Evolutionary conservation across 2,888 invertebrate genomes (phyloP).

Genomic region (Clunio marinus): DNA sequence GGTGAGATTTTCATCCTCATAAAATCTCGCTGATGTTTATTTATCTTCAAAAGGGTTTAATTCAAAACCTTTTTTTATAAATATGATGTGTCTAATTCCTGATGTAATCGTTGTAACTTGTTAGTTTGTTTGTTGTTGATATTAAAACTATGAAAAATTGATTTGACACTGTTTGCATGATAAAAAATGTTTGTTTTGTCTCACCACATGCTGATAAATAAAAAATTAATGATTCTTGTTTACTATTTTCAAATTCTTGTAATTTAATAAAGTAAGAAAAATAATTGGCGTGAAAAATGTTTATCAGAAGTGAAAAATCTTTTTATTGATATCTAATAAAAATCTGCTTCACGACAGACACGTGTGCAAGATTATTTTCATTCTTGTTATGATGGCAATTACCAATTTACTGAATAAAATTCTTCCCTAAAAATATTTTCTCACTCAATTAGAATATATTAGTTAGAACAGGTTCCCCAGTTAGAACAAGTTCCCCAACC

Average conservation of each 20-base stretch:
- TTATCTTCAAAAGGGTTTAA: background rate
- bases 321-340: background rate
- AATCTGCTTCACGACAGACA: background rate
- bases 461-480: too few species aligned
- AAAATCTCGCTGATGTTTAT: background rate
- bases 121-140: background rate
- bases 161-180: background rate
- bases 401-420: too few species aligned
- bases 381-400: slow-evolving; percentile 28
- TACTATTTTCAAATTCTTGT: too few species aligned
- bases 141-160: background rate
- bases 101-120: background rate
- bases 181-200: slow-evolving; percentile 19
- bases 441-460: too few species aligned
- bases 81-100: background rate
- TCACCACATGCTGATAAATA: too few species aligned
- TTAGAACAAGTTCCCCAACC: too few species aligned
- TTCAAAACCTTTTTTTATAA: too few species aligned
- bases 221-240: too few species aligned
- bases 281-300: slow-evolving; percentile 19
- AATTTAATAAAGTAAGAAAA: slow-evolving; percentile 16
- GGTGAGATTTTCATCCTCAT: too few species aligned
- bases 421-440: too few species aligned
- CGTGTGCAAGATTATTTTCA: slow-evolving; percentile 33
- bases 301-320: background rate